These are phyloP conservation scores for Tachysurus fulvidraco DNA, from an alignment of 2,113 vertebrate species.

Conservation along the genomic window DNA sequence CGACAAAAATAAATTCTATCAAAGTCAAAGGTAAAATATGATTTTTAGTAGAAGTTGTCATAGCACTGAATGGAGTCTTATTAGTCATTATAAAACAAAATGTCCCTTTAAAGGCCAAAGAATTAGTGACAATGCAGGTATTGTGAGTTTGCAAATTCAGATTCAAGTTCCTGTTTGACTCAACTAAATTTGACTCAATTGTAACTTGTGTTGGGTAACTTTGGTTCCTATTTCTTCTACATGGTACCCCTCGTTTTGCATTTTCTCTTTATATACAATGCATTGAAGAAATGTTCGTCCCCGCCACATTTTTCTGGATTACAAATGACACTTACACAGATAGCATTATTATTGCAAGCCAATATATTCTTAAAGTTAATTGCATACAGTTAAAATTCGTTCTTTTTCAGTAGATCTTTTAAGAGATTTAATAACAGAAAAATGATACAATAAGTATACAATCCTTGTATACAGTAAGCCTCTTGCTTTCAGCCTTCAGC, in stretches of 20 bases:
- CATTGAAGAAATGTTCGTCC: neutral
- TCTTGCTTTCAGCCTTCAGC: neutral
- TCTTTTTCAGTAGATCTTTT: neutral
- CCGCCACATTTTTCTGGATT: neutral
- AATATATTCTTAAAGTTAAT: no score
- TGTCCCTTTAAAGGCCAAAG: neutral
- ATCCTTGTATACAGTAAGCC: neutral
- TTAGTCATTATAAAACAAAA: neutral
- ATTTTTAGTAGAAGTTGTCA: neutral
- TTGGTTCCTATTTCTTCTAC: neutral
- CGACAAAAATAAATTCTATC: slow-evolving; percentile 63
- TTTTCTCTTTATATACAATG: neutral
- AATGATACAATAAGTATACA: neutral
- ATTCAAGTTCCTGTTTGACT: neutral
- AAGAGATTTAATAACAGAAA: neutral
- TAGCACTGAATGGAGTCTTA: neutral
- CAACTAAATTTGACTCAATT: neutral
- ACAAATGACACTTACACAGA: neutral
- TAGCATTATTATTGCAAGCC: no score
- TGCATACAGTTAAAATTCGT: neutral
- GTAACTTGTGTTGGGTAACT: neutral
- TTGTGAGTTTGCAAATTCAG: neutral
- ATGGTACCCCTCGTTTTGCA: neutral
- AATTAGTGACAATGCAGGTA: neutral
- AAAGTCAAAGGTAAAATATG: slow-evolving; percentile 68